Percentiles rank a stretch among this genome's conserved stretches.
Evolutionary conservation across 2,113 vertebrate genomes (phyloP).

Genomic region (Columba janthina): DNA sequence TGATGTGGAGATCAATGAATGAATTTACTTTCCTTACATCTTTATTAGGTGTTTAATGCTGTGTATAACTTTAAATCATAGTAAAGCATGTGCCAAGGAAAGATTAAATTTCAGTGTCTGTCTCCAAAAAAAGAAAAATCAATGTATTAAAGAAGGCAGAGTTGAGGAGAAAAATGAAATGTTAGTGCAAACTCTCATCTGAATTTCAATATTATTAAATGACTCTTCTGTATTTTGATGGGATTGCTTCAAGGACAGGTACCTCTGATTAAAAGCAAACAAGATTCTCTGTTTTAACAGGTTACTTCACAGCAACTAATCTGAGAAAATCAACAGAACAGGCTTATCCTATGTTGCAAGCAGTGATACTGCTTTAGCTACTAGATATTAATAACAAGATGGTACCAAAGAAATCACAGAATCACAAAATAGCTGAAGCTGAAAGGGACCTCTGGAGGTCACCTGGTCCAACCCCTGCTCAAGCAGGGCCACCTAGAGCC

Average conservation of each 20-base stretch:
- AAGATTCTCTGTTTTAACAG: not conserved
- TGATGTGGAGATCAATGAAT: not conserved
- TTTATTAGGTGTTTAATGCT: not conserved
- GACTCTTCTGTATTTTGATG: not conserved
- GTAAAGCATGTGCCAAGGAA: not conserved
- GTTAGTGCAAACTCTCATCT: not conserved
- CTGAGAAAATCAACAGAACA: not conserved
- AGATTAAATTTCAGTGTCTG: not conserved
- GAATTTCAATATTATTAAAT: not conserved
- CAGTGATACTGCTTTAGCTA: not conserved
- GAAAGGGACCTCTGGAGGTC: not conserved
- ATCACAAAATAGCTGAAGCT: not conserved
- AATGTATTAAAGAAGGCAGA: not conserved
- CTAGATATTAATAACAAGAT: not conserved
- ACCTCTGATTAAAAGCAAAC: not conserved
- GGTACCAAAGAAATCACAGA: not conserved
- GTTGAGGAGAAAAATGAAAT: not conserved
- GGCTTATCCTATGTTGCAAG: not conserved
- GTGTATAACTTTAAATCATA: not conserved
- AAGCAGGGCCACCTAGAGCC: not conserved
- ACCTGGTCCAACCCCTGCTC: not conserved
- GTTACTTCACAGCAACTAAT: not conserved
- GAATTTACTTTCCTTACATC: not conserved
- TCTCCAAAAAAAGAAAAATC: not conserved
- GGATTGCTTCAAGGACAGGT: not conserved